Evolutionary conservation across 1,140 invertebrate species (phyloP), one percentile per base, ranked within the genome.

Genomic region (Drosophila saltans): DNA sequence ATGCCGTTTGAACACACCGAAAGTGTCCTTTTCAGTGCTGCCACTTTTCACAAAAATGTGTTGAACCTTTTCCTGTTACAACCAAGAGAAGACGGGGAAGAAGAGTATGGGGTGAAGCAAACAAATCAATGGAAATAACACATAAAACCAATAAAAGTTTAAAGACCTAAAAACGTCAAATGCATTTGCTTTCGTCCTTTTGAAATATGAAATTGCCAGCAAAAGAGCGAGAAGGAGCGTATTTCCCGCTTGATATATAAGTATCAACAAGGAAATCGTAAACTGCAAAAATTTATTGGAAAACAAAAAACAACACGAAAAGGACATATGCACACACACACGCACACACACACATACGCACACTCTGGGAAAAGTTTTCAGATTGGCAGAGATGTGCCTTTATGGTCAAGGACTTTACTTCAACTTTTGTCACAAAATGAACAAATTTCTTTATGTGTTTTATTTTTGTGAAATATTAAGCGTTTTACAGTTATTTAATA

Each of bases 151-250:
- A 86, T 83, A 89, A 73, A 89, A 89, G 66, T 79, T 84, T 84
- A 90, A 85, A 89, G 72, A 84, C 81, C 75, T 75, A 68, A 90
- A 89, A 78, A 84, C 66, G 85, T 90, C 84, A 89, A 75, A 83
- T 89, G 85, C 84, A 89, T 90, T 90, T 79, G 84, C 40, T 39
- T 33, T 61, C 45, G 41, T 64, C 30, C 41, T 57, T 84, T 84
- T 90, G 78, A 89, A 84, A 84, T 89, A 89, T 89, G 84, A 89
- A 89, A 81, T 72, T 74, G 72, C 41, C 11, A 57, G 6, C 58
- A 36, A 11, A 26, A 75, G 63, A 10, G 48, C 67, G 30, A 66
- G 4, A 16, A 45, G 33, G 26, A 21, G 39, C 55, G 24, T 45
- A 30, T 21, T 33, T 16, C 16, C 11, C 10, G 9, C n/a, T 52